Conservation (phyloP, 2,113 vertebrate genomes). For the Carlito syrichta region DNA sequence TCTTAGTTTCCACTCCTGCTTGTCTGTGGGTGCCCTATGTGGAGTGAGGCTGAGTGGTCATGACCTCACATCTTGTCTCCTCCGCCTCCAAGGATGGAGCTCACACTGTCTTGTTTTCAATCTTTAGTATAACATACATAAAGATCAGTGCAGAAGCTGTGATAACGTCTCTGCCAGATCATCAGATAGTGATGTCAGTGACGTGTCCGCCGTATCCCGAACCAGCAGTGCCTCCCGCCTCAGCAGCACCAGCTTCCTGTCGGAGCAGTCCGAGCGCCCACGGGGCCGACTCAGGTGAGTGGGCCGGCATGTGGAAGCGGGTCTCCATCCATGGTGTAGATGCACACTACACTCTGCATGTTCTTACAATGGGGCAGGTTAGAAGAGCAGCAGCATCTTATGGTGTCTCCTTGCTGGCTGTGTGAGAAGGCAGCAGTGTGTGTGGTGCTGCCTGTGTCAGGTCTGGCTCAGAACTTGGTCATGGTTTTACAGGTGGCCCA, state of each 20-base stretch:
- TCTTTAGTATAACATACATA: slow-evolving; percentile 90
- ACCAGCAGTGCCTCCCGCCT: slow-evolving; percentile 99
- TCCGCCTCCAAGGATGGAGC: slow-evolving; percentile 41
- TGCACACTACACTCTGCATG: not conserved
- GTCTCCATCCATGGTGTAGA: not conserved
- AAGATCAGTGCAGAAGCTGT: slow-evolving; percentile 94
- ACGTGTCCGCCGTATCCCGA: slow-evolving; percentile 94
- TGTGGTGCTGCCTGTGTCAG: not conserved
- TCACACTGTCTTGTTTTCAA: slow-evolving; percentile 82
- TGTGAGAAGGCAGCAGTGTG: too few relatives aligned
- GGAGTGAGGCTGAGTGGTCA: not conserved
- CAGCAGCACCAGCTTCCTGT: slow-evolving; percentile 99
- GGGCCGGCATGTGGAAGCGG: not conserved
- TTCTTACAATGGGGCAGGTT: too few relatives aligned
- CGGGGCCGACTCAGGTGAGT: slow-evolving; percentile 95
- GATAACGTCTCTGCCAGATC: slow-evolving; percentile 97
- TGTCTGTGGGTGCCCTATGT: not conserved
- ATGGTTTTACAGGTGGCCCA: not conserved
- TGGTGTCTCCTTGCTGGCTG: too few relatives aligned
- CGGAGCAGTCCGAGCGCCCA: slow-evolving; percentile 96
- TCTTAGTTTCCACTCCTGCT: not conserved
- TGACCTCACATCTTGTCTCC: not conserved
- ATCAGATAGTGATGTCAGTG: slow-evolving; percentile 98
- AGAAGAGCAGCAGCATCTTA: too few relatives aligned
- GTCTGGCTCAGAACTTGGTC: not conserved